Evolutionary conservation across 2,113 vertebrate species (phyloP).

Genomic region (Gracilinanus agilis): DNA sequence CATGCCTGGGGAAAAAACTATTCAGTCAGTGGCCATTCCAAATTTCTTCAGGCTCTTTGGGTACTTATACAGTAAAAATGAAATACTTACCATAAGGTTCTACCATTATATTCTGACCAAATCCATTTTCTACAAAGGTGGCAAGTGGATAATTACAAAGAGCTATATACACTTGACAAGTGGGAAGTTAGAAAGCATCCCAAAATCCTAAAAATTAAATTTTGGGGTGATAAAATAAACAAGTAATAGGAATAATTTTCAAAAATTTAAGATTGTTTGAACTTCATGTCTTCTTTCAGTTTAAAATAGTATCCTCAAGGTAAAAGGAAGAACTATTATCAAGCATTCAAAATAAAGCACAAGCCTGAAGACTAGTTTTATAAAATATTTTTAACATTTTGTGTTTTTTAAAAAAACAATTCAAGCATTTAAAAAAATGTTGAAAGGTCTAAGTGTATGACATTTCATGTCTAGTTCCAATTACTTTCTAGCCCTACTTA

Average conservation of each 20-base stretch:
- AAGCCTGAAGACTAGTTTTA: not conserved
- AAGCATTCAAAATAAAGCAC: not conserved
- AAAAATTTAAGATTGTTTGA: not conserved
- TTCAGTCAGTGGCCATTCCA: not conserved
- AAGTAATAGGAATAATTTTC: not conserved
- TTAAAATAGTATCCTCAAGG: not conserved
- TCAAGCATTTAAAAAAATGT: not conserved
- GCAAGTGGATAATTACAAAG: not conserved
- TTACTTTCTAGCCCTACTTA: not conserved
- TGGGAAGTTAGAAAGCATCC: not conserved
- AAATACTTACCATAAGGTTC: not conserved
- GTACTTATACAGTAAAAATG: not conserved
- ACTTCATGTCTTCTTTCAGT: not conserved
- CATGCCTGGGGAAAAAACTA: not conserved
- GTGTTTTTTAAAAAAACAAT: not conserved
- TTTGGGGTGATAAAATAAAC: not conserved
- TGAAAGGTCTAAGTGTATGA: not conserved
- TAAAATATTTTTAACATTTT: not conserved
- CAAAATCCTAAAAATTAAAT: not conserved
- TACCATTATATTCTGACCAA: not conserved
- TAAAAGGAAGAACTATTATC: not conserved
- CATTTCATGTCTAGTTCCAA: not conserved
- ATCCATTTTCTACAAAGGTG: constrained; percentile 1
- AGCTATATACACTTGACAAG: not conserved
- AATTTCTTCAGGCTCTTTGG: not conserved